Base-by-base conservation (phyloP, 2,888 invertebrate species). In the Strigamia transsilvanica region DNA sequence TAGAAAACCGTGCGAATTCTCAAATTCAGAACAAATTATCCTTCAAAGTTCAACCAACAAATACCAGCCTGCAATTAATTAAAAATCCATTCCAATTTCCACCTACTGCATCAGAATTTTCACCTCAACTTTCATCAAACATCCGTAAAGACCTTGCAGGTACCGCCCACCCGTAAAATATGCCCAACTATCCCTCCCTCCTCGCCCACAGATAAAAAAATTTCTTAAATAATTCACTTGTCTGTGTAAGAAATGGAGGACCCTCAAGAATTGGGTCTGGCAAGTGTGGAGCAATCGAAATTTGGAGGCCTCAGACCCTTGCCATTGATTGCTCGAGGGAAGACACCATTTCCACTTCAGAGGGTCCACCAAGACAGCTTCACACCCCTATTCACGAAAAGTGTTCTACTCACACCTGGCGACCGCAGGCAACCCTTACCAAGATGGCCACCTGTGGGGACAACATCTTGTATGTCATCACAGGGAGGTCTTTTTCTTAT, bases 61-160 rank as follows among this genome's bases (percentile, higher is more conserved):
- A 56, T 38, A 38, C 56, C 56, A n/a, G n/a, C n/a, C n/a, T 56
- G 56, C 56, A 56, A 73, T 32, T 73, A 73, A 73, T 73, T 73
- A 73, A 73, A 73, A 73, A 73, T 73, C 73, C 73, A 73, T 73
- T 73, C 73, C 73, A 73, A 73, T 73, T 73, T 73, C 73, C 73
- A 73, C 27, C 73, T 73, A 10, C 32, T 3, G 32, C 73, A 73
- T 27, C 15, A 32, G 32, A 27, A 73, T 73, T 73, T 73, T 73
- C 73, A 73, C 73, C 32, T 73, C n/a, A 23, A 73, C 73, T 32
- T 73, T 73, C 32, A 73, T 73, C 32, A 73, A 73, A 23, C 27
- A 73, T 73, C 73, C 32, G 73, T n/a, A 73, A 32, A 73, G 73
- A 73, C 73, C 61, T 66, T 73, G 73, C 18, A 2, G 0, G 73